Percentiles rank a stretch among this genome's conserved stretches.
Conservation (phyloP, 2,113 vertebrate species). For the Calyptomena viridis region DNA sequence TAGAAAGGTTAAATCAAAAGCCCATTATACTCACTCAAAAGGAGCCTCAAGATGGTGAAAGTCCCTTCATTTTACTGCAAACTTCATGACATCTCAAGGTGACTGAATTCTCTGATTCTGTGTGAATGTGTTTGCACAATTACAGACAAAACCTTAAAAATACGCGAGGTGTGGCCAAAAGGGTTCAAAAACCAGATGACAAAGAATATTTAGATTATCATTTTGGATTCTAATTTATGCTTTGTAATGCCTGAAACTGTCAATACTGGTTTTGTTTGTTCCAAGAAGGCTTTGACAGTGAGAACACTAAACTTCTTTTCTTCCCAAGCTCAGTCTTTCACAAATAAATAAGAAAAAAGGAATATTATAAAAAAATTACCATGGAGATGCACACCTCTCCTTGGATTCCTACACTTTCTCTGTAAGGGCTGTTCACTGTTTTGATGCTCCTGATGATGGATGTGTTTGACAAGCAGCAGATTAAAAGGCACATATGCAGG, state of each 20-base stretch:
- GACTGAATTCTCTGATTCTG: neutral
- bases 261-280: conserved; percentile 49
- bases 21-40: neutral
- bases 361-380: neutral
- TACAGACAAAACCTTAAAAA: neutral
- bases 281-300: neutral
- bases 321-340: conserved; percentile 24
- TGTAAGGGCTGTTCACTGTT: neutral
- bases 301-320: neutral
- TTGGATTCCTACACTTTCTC: neutral
- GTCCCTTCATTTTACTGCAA: neutral
- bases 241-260: conserved; percentile 22
- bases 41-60: neutral
- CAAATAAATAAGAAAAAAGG: neutral
- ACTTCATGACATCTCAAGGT: neutral
- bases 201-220: conserved; percentile 34
- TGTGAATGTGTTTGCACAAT: neutral
- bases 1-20: neutral
- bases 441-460: neutral
- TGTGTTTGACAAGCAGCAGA: neutral
- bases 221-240: conserved; percentile 45
- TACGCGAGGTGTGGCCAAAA: neutral
- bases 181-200: conserved; percentile 2
- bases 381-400: neutral
- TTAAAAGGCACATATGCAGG: neutral